Evolutionary conservation across 2,888 invertebrate genomes (phyloP).

Genomic region (Megamerina dolium): DNA sequence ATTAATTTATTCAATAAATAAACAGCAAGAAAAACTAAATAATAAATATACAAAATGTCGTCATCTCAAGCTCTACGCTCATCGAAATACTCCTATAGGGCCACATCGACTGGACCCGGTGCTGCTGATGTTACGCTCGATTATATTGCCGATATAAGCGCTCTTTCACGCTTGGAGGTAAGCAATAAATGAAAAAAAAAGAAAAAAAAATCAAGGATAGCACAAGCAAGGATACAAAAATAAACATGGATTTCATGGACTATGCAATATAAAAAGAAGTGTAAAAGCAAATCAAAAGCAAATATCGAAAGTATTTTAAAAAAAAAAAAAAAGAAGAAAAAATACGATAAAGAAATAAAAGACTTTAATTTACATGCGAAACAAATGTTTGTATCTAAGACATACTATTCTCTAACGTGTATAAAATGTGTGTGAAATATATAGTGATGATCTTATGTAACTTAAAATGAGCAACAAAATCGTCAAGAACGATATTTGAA

Average conservation of each 20-base stretch:
- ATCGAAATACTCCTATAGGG: constrained; percentile 89
- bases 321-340: neutral
- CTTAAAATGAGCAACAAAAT: too few relatives aligned
- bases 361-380: too few relatives aligned
- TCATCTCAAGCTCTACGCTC: constrained; percentile 73
- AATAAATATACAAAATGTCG: constrained; percentile 64
- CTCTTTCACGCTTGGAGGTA: constrained; percentile 94
- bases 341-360: too few relatives aligned
- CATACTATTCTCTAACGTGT: too few relatives aligned
- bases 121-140: constrained; percentile 90
- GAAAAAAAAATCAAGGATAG: neutral
- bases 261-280: constrained; percentile 1
- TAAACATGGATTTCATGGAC: constrained; percentile 1
- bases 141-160: constrained; percentile 89
- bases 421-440: too few relatives aligned
- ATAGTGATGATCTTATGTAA: too few relatives aligned
- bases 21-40: constrained; percentile 4
- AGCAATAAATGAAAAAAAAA: constrained; percentile 37
- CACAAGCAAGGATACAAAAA: constrained; percentile 1
- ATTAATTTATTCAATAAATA: constrained; percentile 15
- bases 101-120: constrained; percentile 75
- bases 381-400: too few relatives aligned
- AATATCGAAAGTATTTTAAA: constrained; percentile 3
- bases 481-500: too few relatives aligned
- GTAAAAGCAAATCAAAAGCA: neutral